Evolutionary conservation across 2,888 invertebrate genomes (phyloP).

Genomic region (Nemapogon koenigi): DNA sequence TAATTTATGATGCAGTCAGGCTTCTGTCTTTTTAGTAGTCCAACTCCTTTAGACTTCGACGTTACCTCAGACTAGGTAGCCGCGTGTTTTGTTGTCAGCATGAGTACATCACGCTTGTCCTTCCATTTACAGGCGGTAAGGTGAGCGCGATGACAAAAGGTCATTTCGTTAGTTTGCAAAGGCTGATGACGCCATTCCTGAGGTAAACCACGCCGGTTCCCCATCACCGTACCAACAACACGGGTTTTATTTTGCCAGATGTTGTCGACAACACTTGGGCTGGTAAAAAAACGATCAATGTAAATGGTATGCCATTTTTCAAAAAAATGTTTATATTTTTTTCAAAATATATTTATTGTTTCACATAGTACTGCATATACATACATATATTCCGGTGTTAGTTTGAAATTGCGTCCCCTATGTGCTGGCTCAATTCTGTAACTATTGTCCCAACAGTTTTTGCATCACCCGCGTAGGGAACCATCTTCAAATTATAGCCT

Average conservation of each 20-base stretch:
- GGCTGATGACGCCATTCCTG: conserved; percentile 14
- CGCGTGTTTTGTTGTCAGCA: conserved; percentile 13
- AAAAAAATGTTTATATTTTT: conserved; percentile 13
- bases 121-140: too few species aligned
- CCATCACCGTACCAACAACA: conserved; percentile 16
- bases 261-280: conserved; percentile 10
- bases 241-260: conserved; percentile 1
- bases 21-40: conserved; percentile 13
- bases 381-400: too few species aligned
- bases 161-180: conserved; percentile 12
- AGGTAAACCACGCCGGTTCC: conserved; percentile 15
- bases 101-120: conserved; percentile 17
- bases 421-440: conserved; percentile 12
- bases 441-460: conserved; percentile 14
- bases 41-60: conserved; percentile 13
- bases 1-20: conserved; percentile 15
- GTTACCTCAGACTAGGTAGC: conserved; percentile 13
- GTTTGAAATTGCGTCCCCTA: too few species aligned
- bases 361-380: too few species aligned
- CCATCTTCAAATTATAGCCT: conserved; percentile 13
- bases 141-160: conserved; percentile 15
- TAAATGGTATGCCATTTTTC: conserved; percentile 18
- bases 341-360: too few species aligned
- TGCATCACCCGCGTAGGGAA: too few species aligned
- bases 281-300: conserved; percentile 14